These are phyloP conservation scores for Myathropa florea DNA, from an alignment of 2,888 invertebrate genomes.

Conservation along the genomic window DNA sequence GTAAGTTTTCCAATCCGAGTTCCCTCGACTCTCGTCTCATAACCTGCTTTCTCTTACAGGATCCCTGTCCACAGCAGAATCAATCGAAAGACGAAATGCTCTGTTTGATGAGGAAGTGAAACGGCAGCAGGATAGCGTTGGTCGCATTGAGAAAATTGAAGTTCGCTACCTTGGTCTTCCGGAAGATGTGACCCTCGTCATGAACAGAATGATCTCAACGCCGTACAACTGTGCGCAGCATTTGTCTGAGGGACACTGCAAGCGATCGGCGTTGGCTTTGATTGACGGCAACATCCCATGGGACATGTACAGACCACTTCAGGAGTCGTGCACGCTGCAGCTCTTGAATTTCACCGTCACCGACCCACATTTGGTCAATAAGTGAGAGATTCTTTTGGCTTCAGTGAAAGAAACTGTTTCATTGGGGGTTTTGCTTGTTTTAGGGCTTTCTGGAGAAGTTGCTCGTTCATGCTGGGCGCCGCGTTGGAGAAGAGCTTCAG, in stretches of 20 bases:
- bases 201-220: conserved; percentile 96
- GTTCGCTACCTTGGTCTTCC: conserved; percentile 89
- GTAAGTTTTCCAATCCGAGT: conserved; percentile 33
- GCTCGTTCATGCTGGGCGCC: conserved; percentile 93
- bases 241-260: conserved; percentile 86
- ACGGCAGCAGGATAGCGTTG: conserved; percentile 87
- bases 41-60: conserved; percentile 51
- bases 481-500: conserved; percentile 90
- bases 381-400: conserved; percentile 72
- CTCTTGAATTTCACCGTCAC: conserved; percentile 82
- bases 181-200: conserved; percentile 87
- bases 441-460: conserved; percentile 95
- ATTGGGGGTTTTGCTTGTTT: conserved; percentile 18
- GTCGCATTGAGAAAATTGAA: conserved; percentile 95
- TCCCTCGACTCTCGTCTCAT: not conserved
- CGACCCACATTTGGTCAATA: conserved; percentile 79
- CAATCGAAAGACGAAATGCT: conserved; percentile 84
- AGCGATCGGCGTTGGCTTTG: conserved; percentile 89
- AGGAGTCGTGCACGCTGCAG: conserved; percentile 84
- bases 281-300: conserved; percentile 89
- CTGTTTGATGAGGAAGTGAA: conserved; percentile 90
- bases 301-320: conserved; percentile 96
- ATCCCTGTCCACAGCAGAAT: conserved; percentile 77
- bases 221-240: conserved; percentile 96
- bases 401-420: not conserved